Evolutionary conservation across 2,888 invertebrate species (phyloP), one percentile per base, ranked within the genome.

Genomic region (Troides helena): DNA sequence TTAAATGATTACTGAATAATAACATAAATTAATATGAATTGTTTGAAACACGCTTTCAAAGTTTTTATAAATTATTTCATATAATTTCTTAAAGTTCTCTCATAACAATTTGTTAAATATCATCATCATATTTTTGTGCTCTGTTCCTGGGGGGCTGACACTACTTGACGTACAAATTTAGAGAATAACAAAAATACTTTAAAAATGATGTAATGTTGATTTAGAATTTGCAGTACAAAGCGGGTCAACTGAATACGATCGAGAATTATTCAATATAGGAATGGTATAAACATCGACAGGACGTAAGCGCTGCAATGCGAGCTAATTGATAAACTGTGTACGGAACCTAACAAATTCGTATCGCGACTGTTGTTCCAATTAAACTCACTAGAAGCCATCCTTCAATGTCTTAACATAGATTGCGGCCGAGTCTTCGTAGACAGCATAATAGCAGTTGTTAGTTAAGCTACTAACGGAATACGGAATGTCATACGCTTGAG

Each of bases 321-420:
- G 81, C 83, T 86, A 89, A 88, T 89, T 88, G 87, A 85, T 84
- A 81, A 80, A 85, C 83, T 82, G 83, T 82, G 79, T 78, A 79
- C 76, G 78, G 79, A 30, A 72, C 69, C 78, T 74, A 80, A 76
- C 72, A 80, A 73, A 73, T 75, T 80, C 76, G 81, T 84, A 84
- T 81, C 81, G 80, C 81, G 81, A 79, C 77, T 79, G 79, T 77
- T 80, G 82, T 82, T 82, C 80, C 85, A 87, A 87, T 88, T 87
- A 88, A 84, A 83, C 79, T 79, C 80, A 82, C 77, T 80, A 82
- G 81, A 80, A 83, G 80, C 81, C 78, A 81, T 79, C 80, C 73
- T 68, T 74, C 72, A 68, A 73, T 67, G 74, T 74, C 72, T 66
- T 25, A 30, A 62, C 59, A n/a, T 70, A 53, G 23, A 57, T 67